Percentiles rank a stretch among this genome's conserved stretches.
These are phyloP conservation scores for Chrysina gloriosa DNA, from an alignment of 2,888 invertebrate genomes.

Conservation along the genomic window DNA sequence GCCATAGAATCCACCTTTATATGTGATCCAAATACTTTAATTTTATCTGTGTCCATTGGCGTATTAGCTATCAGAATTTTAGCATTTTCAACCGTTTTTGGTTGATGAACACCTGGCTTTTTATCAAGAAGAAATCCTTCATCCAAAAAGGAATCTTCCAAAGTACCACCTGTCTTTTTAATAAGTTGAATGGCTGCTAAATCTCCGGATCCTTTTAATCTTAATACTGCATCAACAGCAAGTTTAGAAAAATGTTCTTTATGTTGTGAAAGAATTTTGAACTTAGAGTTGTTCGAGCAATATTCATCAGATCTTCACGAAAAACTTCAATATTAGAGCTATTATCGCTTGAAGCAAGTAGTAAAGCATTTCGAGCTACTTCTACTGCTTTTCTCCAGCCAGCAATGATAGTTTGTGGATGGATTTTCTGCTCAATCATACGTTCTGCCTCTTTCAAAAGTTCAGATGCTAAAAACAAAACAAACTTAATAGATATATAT, in stretches of 20 bases:
- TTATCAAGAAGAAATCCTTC: constrained; percentile 96
- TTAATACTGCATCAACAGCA: constrained; percentile 94
- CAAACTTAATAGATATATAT: not conserved
- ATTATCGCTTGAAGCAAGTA: constrained; percentile 84
- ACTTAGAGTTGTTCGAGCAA: constrained; percentile 96
- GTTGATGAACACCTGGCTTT: constrained; percentile 97
- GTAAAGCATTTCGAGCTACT: constrained; percentile 86
- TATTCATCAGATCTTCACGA: constrained; percentile 91
- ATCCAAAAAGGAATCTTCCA: constrained; percentile 96
- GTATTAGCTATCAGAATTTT: constrained; percentile 98
- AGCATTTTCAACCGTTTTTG: constrained; percentile 94
- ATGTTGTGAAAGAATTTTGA: constrained; percentile 97
- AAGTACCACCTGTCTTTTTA: constrained; percentile 93
- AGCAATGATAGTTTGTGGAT: constrained; percentile 96
- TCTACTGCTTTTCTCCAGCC: constrained; percentile 94
- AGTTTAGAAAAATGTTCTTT: constrained; percentile 96
- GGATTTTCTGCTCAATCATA: constrained; percentile 91
- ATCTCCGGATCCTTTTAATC: constrained; percentile 96
- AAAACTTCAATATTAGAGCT: constrained; percentile 82
- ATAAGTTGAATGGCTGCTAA: constrained; percentile 97
- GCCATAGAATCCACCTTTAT: constrained; percentile 93
- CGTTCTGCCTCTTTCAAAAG: constrained; percentile 95
- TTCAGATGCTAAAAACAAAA: constrained; percentile 79
- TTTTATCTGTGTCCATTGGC: constrained; percentile 99
- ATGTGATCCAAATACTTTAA: constrained; percentile 97